Conservation (phyloP, 2,797 vertebrate species). For the Tympanoctomys barrerae region DNA sequence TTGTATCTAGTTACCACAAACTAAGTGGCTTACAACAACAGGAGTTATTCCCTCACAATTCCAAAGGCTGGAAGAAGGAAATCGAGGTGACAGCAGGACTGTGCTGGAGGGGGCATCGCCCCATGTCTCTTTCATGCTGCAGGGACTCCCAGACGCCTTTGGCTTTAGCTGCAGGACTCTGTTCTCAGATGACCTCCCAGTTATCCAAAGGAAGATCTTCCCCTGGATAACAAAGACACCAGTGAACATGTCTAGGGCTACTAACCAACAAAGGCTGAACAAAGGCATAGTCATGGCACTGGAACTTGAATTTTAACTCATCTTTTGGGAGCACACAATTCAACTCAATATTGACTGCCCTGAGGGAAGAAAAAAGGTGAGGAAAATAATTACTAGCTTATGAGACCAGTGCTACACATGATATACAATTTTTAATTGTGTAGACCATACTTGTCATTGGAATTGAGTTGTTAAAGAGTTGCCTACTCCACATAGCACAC, state of each 20-base stretch:
- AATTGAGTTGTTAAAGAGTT: slow-evolving; percentile 24
- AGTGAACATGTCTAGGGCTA: background rate
- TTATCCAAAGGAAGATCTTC: background rate
- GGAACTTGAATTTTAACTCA: background rate
- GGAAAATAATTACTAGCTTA: slow-evolving; percentile 1
- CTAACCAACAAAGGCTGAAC: background rate
- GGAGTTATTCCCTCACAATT: background rate
- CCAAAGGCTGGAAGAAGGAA: background rate
- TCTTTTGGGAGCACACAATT: background rate
- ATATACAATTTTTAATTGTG: slow-evolving; percentile 55
- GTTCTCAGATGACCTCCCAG: background rate
- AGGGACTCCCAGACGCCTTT: no score
- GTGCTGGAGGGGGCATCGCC: background rate
- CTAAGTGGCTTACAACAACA: background rate
- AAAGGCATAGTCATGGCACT: background rate
- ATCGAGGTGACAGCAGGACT: background rate
- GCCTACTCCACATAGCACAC: slow-evolving; percentile 13
- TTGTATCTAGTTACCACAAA: background rate
- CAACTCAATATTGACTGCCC: background rate
- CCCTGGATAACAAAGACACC: background rate
- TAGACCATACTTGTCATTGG: slow-evolving; percentile 49
- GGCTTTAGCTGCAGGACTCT: background rate
- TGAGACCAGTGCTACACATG: slow-evolving; percentile 17
- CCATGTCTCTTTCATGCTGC: background rate
- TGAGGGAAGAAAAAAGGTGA: background rate